These are phyloP conservation scores for Cheirogaleus major DNA, from an alignment of 2,797 vertebrate species.

Conservation along the genomic window DNA sequence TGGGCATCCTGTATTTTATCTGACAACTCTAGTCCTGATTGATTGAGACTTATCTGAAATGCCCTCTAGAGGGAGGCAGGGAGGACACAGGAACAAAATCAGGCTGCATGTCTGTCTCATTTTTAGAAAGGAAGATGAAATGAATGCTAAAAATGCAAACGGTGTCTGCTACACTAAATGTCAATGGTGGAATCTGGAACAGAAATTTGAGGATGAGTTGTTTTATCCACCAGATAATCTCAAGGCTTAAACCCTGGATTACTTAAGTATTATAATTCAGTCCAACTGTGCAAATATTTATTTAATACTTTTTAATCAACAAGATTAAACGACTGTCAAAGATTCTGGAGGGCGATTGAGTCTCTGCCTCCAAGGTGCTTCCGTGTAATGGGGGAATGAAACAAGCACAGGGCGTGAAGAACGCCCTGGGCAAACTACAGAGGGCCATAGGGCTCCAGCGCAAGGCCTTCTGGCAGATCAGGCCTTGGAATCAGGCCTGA, in stretches of 20 bases:
- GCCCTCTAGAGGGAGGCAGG: not conserved
- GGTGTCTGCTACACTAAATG: too few species aligned
- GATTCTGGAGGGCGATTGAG: not conserved
- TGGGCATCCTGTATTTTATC: not conserved
- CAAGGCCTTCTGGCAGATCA: not conserved
- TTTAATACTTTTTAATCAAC: not conserved
- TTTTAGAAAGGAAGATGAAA: not conserved
- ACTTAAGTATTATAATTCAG: not conserved
- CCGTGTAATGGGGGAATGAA: not conserved
- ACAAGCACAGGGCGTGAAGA: not conserved
- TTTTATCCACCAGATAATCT: not conserved
- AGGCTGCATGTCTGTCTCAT: not conserved
- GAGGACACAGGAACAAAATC: not conserved
- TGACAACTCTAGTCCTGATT: not conserved
- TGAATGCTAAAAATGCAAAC: not conserved
- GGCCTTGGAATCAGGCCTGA: fast-evolving
- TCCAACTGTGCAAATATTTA: not conserved
- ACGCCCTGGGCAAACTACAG: too few species aligned
- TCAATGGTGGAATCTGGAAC: not conserved
- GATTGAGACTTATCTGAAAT: not conserved
- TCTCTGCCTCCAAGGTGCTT: not conserved
- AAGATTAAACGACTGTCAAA: not conserved
- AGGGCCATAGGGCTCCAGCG: fast-evolving
- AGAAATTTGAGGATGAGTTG: not conserved
- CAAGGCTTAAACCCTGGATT: not conserved